phyloP scores from a whole-genome alignment of 2,113 vertebrate species.

The Eulemur rufifrons region DNA sequence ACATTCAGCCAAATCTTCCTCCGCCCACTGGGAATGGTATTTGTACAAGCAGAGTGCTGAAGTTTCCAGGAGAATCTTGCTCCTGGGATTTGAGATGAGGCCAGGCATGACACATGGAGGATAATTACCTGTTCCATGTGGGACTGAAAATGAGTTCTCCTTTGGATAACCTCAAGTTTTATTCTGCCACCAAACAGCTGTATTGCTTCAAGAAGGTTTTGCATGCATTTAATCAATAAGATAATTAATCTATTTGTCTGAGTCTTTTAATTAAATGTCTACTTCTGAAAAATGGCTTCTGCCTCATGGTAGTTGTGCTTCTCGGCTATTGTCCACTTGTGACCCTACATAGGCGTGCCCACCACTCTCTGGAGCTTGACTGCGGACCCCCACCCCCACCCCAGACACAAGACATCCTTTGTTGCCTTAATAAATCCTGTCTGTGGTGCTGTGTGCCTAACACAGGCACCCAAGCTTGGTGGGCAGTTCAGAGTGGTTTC shows the following conservation, averaged over 20 bases:
- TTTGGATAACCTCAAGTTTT: conserved; percentile 46
- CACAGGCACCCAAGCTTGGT: conserved; percentile 46
- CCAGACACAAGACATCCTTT: background rate
- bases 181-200: conserved; percentile 55
- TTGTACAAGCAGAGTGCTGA: background rate
- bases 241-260: conserved; percentile 63
- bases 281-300: conserved; percentile 62
- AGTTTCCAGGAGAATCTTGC: conserved; percentile 19
- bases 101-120: background rate
- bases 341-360: conserved; percentile 3
- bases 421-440: conserved; percentile 56
- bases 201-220: conserved; percentile 44
- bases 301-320: background rate
- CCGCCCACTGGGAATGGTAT: background rate
- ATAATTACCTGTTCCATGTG: conserved; percentile 27
- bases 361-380: conserved; percentile 39
- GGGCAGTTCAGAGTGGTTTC: conserved; percentile 35
- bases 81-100: conserved; percentile 26
- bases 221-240: conserved; percentile 73
- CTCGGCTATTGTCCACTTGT: background rate
- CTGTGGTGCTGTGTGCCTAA: conserved; percentile 52
- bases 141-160: background rate
- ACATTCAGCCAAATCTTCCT: background rate
- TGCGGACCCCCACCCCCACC: conserved; percentile 49
- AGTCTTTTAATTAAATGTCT: conserved; percentile 78